A percentile compares a stretch with the other conserved stretches of the same genome.
phyloP scores from a whole-genome alignment of 2,888 invertebrate species.

The Chymomyza procnemis region DNA sequence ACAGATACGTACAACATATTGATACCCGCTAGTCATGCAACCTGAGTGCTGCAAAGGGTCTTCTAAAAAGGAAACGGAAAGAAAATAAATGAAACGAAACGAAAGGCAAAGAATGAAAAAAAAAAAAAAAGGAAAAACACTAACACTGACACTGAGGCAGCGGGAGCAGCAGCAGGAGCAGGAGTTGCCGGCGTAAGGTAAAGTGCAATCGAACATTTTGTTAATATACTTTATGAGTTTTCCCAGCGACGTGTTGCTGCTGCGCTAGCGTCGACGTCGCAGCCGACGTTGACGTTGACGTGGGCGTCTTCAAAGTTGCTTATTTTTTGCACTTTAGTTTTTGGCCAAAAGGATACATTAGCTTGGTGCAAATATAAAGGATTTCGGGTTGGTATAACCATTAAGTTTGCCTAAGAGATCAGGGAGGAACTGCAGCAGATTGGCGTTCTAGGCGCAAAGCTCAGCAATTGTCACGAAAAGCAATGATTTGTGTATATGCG shows the following conservation, averaged over 20 bases:
- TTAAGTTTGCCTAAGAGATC: no score
- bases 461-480: no score
- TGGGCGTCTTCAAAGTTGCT: not conserved
- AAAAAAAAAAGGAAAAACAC: constrained; percentile 14
- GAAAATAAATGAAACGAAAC: not conserved
- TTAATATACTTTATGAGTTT: constrained; percentile 68
- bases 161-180: constrained; percentile 6
- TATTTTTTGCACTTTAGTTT: no score
- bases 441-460: no score
- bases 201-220: constrained; percentile 69
- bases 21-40: constrained; percentile 53
- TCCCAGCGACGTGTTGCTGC: constrained; percentile 56
- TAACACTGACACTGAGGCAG: not conserved
- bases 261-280: not conserved
- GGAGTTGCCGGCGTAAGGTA: constrained; percentile 28
- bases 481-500: no score
- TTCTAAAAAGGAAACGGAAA: not conserved
- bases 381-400: no score
- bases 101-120: constrained; percentile 2
- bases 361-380: no score
- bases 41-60: not conserved
- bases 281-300: not conserved
- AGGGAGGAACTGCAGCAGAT: no score
- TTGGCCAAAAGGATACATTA: no score
- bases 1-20: constrained; percentile 35